Conservation (phyloP, 2,797 vertebrate species). For the Pseudochromis fuscus region DNA sequence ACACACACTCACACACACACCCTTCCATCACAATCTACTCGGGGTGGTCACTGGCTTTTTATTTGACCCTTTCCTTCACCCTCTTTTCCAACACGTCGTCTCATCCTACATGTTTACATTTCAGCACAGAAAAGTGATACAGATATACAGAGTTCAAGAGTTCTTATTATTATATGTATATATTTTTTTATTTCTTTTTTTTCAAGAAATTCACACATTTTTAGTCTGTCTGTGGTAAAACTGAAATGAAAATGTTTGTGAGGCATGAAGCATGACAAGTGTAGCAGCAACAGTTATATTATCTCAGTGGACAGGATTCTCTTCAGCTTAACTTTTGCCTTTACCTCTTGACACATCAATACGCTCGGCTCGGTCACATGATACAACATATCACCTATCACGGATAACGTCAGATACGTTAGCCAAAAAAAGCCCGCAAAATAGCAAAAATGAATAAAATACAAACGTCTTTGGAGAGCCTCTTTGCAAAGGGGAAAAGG, state of each 20-base stretch:
- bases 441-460: too few relatives aligned
- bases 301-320: too few relatives aligned
- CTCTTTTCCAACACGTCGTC: constrained; percentile 34
- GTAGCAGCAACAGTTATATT: too few relatives aligned
- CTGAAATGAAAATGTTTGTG: background rate
- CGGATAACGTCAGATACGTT: too few relatives aligned
- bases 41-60: constrained; percentile 53
- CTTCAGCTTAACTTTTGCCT: too few relatives aligned
- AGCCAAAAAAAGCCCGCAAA: too few relatives aligned
- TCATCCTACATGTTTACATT: constrained; percentile 20
- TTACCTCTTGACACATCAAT: too few relatives aligned
- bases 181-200: background rate
- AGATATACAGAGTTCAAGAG: constrained; percentile 4
- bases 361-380: too few relatives aligned
- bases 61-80: constrained; percentile 48
- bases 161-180: constrained; percentile 26
- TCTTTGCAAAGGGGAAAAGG: too few relatives aligned
- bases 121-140: background rate
- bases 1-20: constrained; percentile 43
- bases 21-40: constrained; percentile 47
- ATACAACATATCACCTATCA: too few relatives aligned
- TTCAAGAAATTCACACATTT: constrained; percentile 5
- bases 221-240: background rate
- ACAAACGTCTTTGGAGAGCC: too few relatives aligned
- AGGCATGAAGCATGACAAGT: background rate